phyloP scores from a whole-genome alignment of 2,888 invertebrate genomes.

The Rhingia campestris region DNA sequence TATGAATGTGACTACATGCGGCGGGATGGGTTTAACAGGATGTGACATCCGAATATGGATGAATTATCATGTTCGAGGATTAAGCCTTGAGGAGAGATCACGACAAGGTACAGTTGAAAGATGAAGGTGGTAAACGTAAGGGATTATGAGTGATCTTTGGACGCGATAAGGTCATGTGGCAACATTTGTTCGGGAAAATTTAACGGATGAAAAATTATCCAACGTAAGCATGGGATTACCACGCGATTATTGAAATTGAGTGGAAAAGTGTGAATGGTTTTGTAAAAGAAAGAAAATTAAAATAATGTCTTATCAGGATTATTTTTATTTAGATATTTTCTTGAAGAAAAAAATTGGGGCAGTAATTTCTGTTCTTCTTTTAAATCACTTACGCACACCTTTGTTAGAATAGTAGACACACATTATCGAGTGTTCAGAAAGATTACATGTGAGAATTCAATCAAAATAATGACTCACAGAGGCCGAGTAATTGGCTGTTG shows the following conservation, averaged over 20 bases:
- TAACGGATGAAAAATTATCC: constrained; percentile 11
- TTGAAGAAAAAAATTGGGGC: no score
- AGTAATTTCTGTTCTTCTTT: no score
- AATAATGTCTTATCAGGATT: no score
- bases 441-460: no score
- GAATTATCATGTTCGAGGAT: constrained; percentile 52
- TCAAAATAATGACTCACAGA: no score
- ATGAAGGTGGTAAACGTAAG: constrained; percentile 28
- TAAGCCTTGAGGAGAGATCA: constrained; percentile 31
- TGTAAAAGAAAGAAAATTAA: no score
- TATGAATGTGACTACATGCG: constrained; percentile 60
- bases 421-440: no score
- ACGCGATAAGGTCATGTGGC: constrained; percentile 20
- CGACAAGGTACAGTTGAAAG: constrained; percentile 28
- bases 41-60: constrained; percentile 41
- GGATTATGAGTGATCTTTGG: constrained; percentile 12
- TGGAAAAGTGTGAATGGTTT: background rate
- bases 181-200: constrained; percentile 19
- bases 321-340: no score
- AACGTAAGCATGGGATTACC: constrained; percentile 20
- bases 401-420: no score
- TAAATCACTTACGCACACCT: no score
- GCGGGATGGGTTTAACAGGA: constrained; percentile 33
- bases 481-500: no score
- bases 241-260: background rate